A percentile compares a stretch with the other conserved stretches of the same genome.
phyloP scores from a whole-genome alignment of 2,113 vertebrate species.

The Synchiropus splendidus region DNA sequence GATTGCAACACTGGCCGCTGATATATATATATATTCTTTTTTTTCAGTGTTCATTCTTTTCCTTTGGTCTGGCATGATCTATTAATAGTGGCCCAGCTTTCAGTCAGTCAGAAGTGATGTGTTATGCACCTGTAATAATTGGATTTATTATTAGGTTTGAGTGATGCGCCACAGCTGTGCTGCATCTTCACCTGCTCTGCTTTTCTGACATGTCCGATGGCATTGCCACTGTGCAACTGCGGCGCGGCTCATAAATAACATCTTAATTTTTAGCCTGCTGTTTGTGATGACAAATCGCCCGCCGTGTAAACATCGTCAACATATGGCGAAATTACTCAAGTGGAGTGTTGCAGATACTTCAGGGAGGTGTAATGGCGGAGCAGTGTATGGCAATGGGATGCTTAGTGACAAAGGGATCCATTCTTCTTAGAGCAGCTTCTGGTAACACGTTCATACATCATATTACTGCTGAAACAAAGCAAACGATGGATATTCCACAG shows the following conservation, averaged over 20 bases:
- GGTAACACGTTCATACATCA: constrained; percentile 46
- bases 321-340: constrained; percentile 64
- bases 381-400: constrained; percentile 43
- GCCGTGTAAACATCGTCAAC: constrained; percentile 60
- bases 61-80: too few species aligned
- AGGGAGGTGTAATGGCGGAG: constrained; percentile 50
- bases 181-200: not conserved
- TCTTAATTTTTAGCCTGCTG: constrained; percentile 48
- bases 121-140: too few species aligned
- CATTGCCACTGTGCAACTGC: constrained; percentile 39
- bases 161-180: constrained; percentile 6
- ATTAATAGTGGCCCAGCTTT: too few species aligned
- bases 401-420: constrained; percentile 45
- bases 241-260: constrained; percentile 51
- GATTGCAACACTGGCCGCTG: constrained; percentile 23
- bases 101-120: too few species aligned
- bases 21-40: too few species aligned
- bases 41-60: too few species aligned
- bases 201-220: constrained; percentile 27
- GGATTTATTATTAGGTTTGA: constrained; percentile 1
- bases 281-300: constrained; percentile 58
- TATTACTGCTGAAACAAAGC: constrained; percentile 16
- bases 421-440: constrained; percentile 40
- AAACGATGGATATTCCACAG: constrained; percentile 16
- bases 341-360: constrained; percentile 38